Conservation (phyloP, 1,140 invertebrate species). For the Chlorops oryzae region DNA sequence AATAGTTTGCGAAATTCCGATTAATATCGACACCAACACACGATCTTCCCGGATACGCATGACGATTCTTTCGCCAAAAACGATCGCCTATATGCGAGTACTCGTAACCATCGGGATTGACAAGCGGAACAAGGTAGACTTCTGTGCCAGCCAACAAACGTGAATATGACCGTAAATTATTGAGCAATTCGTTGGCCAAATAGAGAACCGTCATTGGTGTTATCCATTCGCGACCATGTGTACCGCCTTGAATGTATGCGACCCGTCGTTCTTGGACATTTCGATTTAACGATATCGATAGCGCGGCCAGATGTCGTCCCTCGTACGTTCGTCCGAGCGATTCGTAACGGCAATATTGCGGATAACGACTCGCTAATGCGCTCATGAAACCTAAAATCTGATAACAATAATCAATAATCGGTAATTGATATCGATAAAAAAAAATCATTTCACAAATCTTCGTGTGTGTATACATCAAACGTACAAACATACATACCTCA, state of each 20-base stretch:
- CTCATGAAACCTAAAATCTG: slow-evolving; percentile 40
- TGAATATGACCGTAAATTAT: slow-evolving; percentile 49
- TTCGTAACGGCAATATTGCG: slow-evolving; percentile 38
- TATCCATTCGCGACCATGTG: slow-evolving; percentile 60
- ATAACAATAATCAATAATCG: not conserved
- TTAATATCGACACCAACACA: slow-evolving; percentile 76
- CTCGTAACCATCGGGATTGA: slow-evolving; percentile 65
- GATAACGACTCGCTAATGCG: slow-evolving; percentile 34
- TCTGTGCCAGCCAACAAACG: slow-evolving; percentile 48
- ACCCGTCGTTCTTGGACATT: slow-evolving; percentile 28
- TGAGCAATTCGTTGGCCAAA: slow-evolving; percentile 52
- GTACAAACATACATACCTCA: slow-evolving; percentile 14
- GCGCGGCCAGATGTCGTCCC: slow-evolving; percentile 40
- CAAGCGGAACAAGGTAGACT: slow-evolving; percentile 60
- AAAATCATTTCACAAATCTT: not conserved
- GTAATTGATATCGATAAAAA: not conserved
- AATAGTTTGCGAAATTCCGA: slow-evolving; percentile 69
- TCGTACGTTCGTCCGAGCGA: slow-evolving; percentile 44
- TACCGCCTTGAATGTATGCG: slow-evolving; percentile 40
- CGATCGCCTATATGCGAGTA: slow-evolving; percentile 54
- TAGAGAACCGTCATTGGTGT: slow-evolving; percentile 58
- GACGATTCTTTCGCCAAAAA: slow-evolving; percentile 69
- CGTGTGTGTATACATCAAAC: no score
- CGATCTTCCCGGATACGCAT: slow-evolving; percentile 49
- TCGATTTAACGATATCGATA: slow-evolving; percentile 44